Evolutionary conservation across 1,140 invertebrate species (phyloP), one percentile per base, ranked within the genome.

Genomic region (Hestina assimilis): DNA sequence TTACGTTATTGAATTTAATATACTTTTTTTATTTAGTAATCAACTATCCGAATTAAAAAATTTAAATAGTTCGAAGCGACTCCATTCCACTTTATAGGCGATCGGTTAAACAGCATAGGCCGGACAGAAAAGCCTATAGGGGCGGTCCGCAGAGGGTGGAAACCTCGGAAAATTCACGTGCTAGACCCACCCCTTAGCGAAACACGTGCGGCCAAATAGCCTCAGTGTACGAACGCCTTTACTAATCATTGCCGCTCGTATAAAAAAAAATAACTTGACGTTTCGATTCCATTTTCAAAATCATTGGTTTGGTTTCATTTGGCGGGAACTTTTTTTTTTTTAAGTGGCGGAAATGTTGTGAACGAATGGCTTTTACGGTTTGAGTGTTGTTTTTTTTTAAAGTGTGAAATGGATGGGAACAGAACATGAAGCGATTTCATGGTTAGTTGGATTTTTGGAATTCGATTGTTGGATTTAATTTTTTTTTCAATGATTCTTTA

Each of bases 41-140:
- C n/a, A n/a, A n/a, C n/a, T n/a, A n/a, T n/a, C 40, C 3, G 33
- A 50, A 59, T 59, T 41, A 70, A 72, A 71, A 72, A 68, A 45
- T 47, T 59, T 15, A 41, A 40, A 59, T 14, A 50, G 4, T 38
- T 38, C 1, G 14, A 21, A 35, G 54, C 78, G 63, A 76, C 84
- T 87, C 84, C 70, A 81, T 52, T 57, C 45, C 53, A 50, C 48
- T 66, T 68, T 48, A 29, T 76, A 80, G 69, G 66, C 84, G 78
- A 84, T 87, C 81, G 75, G 79, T 84, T 84, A 78, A 87, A 87
- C 84, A 79, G 81, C 78, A 85, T 87, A 87, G 84, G 84, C 84
- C 79, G 82, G 84, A 85, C 84, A 87, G 84, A 87, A 87, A 87
- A 87, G 84, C 84, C 84, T 87, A 87, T 80, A 87, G 84, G 84